A percentile compares a stretch with the other conserved stretches of the same genome.
These are phyloP conservation scores for Seriola dumerili DNA, from an alignment of 2,113 vertebrate species.

Conservation along the genomic window DNA sequence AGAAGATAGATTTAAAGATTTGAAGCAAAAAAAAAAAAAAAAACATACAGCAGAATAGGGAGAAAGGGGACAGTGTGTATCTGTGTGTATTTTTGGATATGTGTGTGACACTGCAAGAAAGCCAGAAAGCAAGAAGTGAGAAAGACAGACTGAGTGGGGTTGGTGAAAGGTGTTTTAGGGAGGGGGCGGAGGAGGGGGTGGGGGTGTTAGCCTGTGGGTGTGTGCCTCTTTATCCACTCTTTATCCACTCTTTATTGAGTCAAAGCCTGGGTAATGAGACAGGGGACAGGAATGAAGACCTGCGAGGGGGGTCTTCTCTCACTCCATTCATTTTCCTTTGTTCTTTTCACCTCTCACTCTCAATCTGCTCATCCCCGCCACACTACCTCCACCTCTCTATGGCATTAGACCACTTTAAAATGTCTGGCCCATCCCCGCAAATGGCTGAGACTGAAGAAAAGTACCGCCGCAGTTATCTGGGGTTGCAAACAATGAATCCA, in stretches of 20 bases:
- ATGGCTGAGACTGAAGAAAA: slow-evolving; percentile 68
- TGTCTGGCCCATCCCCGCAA: slow-evolving; percentile 66
- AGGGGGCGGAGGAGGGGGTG: neutral
- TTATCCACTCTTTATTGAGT: slow-evolving; percentile 84
- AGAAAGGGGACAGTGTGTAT: slow-evolving; percentile 45
- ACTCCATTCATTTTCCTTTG: slow-evolving; percentile 70
- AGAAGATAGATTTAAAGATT: slow-evolving; percentile 64
- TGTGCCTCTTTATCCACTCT: slow-evolving; percentile 80
- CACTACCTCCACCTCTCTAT: slow-evolving; percentile 63
- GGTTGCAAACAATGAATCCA: slow-evolving; percentile 75
- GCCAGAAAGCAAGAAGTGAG: slow-evolving; percentile 27
- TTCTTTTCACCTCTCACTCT: slow-evolving; percentile 75
- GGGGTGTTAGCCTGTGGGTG: slow-evolving; percentile 46
- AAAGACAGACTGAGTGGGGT: slow-evolving; percentile 33
- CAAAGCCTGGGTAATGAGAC: slow-evolving; percentile 82
- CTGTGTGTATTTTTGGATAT: slow-evolving; percentile 38
- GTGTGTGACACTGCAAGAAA: slow-evolving; percentile 48
- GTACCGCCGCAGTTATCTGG: slow-evolving; percentile 63
- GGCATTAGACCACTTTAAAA: slow-evolving; percentile 77
- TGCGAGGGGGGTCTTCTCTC: slow-evolving; percentile 70
- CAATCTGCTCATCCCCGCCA: slow-evolving; percentile 63
- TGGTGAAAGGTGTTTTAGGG: slow-evolving; percentile 61
- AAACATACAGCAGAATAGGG: slow-evolving; percentile 18
- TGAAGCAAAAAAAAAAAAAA: slow-evolving; percentile 43
- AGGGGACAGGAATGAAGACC: slow-evolving; percentile 77